Conservation (phyloP, 1,140 invertebrate species). For the Delia radicum region DNA sequence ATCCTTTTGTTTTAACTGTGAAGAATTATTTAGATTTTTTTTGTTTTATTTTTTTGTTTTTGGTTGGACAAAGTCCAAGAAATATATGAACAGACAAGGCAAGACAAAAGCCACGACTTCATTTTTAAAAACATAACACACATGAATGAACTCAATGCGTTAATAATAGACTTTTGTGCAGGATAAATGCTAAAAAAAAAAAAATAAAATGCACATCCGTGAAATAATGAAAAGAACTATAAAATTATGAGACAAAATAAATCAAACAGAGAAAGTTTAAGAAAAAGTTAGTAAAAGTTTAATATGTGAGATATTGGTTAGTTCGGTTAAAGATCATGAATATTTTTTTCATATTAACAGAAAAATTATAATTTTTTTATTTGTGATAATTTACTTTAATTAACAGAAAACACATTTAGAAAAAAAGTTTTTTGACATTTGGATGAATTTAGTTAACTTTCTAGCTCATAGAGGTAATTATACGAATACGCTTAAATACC, state of each 20-base stretch:
- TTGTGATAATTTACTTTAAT: too few species aligned
- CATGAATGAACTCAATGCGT: neutral
- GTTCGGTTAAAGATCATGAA: too few species aligned
- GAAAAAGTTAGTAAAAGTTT: neutral
- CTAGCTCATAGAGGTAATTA: too few species aligned
- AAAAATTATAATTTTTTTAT: too few species aligned
- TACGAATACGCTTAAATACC: too few species aligned
- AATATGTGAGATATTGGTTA: neutral
- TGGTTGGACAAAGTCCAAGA: conserved; percentile 12
- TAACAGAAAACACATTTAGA: too few species aligned
- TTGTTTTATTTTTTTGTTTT: conserved; percentile 7
- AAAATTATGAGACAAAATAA: neutral
- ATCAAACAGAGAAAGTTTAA: neutral
- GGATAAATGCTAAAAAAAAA: neutral
- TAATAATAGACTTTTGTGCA: neutral
- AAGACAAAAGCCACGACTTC: neutral
- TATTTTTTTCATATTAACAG: too few species aligned
- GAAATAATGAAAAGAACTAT: neutral
- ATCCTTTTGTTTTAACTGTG: neutral
- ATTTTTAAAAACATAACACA: neutral
- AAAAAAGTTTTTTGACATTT: too few species aligned
- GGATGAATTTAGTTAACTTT: too few species aligned
- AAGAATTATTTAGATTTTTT: neutral
- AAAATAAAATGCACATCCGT: neutral
- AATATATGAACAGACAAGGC: neutral